Conservation (phyloP, 2,797 vertebrate species). For the Gallinago solitaria region DNA sequence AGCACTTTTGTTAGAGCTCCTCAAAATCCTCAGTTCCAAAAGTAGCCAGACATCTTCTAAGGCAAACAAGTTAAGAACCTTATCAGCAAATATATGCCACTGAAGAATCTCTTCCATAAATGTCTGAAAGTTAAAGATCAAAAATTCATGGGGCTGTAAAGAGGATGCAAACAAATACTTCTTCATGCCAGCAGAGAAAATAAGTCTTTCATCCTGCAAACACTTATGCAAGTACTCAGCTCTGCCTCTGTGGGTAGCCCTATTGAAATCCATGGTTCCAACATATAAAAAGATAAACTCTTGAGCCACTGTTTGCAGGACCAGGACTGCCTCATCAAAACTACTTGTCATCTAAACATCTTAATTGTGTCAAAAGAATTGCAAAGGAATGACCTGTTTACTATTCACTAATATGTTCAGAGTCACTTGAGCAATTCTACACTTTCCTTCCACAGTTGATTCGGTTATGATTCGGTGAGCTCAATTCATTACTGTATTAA, state of each 20-base stretch:
- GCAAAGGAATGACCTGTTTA: background rate
- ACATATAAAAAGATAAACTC: background rate
- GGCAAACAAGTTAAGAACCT: background rate
- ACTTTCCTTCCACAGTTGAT: background rate
- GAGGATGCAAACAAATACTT: slow-evolving; percentile 11
- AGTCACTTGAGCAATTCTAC: background rate
- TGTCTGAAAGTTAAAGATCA: slow-evolving; percentile 37
- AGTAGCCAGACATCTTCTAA: background rate
- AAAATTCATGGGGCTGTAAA: slow-evolving; percentile 11
- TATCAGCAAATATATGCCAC: background rate
- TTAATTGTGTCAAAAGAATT: background rate
- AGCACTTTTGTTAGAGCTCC: background rate
- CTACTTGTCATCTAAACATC: background rate
- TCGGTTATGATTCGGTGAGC: background rate
- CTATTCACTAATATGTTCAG: background rate
- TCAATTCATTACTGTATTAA: background rate
- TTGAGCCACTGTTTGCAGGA: background rate
- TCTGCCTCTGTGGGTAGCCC: background rate
- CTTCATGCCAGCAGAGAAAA: background rate
- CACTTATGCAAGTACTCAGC: background rate
- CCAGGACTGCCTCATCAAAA: background rate
- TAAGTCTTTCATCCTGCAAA: background rate
- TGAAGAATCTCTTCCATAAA: slow-evolving; percentile 11
- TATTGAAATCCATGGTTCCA: slow-evolving; percentile 2
- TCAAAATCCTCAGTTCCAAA: background rate